These are phyloP conservation scores for Panagrolaimus sp. DNA, from an alignment of 1,140 invertebrate species.

Conservation along the genomic window DNA sequence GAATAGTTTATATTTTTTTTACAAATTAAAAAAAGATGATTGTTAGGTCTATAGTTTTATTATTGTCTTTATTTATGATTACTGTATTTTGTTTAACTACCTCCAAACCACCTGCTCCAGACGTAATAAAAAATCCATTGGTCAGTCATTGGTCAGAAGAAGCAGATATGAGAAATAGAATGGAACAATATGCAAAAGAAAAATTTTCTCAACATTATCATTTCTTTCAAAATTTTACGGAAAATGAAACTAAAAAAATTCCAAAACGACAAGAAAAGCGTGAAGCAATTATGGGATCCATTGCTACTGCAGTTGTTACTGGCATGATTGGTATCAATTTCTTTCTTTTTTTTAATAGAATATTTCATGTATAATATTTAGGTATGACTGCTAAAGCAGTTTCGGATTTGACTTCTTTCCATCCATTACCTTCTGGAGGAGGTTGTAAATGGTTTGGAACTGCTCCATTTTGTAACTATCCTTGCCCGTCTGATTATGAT, in stretches of 20 bases:
- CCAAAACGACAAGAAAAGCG: constrained; percentile 26
- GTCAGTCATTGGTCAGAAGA: constrained; percentile 25
- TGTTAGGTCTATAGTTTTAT: not conserved
- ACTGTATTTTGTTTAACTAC: not conserved
- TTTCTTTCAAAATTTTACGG: constrained; percentile 13
- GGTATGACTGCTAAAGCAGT: constrained; percentile 51
- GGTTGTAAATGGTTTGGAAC: constrained; percentile 53
- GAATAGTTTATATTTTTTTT: no score
- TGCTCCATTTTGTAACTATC: constrained; percentile 48
- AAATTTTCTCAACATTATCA: constrained; percentile 33
- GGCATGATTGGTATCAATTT: constrained; percentile 46
- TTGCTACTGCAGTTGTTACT: constrained; percentile 45
- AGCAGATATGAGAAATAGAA: constrained; percentile 29
- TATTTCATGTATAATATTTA: constrained; percentile 22
- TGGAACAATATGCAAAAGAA: constrained; percentile 31
- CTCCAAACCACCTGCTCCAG: not conserved
- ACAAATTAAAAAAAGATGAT: no score
- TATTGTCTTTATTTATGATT: not conserved
- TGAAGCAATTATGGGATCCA: constrained; percentile 42
- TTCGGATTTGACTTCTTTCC: constrained; percentile 43
- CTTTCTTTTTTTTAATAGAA: not conserved
- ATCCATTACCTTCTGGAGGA: constrained; percentile 34
- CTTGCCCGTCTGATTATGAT: constrained; percentile 49
- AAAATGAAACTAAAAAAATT: constrained; percentile 28
- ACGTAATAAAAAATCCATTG: not conserved